Evolutionary conservation across 1,140 invertebrate species (phyloP), one percentile per base, ranked within the genome.

Genomic region (Bombus sylvicola): DNA sequence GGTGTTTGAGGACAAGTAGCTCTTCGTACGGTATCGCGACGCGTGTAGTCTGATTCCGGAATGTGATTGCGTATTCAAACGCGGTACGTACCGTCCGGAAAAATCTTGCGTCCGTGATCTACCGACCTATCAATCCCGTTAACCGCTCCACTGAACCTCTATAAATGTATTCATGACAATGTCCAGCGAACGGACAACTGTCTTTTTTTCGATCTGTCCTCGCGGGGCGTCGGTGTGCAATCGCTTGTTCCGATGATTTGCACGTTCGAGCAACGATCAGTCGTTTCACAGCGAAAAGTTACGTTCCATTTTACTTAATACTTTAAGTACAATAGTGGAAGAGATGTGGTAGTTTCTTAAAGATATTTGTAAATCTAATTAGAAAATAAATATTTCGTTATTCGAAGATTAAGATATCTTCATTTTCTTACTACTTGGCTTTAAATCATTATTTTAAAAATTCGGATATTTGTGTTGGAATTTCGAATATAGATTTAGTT

Each of bases 31-130:
- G 76, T 86, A 88, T 80, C 41, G 31, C 39, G 53, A 68, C n/a
- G 8, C 83, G 64, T 43, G 75, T 43, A 81, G n/a, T 71, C 41
- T 28, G 64, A 85, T 86, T 66, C 73, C 39, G 57, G 85, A 87
- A 90, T 64, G 66, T 57, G 66, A 90, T 88, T 88, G 73, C n/a
- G 82, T 90, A 90, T 90, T 90, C 89, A 77, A n/a, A 86, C 41
- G 13, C 39, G 28, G 62, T 86, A 78, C 75, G 66, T 28, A 47
- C 34, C 39, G 83, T 47, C 85, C 80, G 89, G 88, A 84, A 90
- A 90, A 88, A 90, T 90, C 72, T 80, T 39, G 47, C 34, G 47
- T 87, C 69, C 68, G 75, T 85, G 79, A 88, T 83, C 81, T 80
- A 88, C 75, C 59, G 31, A 31, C 37, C 74, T 71, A 82, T 81